Base-by-base conservation (phyloP, 2,113 vertebrate genomes). In the Macquaria australasica region DNA sequence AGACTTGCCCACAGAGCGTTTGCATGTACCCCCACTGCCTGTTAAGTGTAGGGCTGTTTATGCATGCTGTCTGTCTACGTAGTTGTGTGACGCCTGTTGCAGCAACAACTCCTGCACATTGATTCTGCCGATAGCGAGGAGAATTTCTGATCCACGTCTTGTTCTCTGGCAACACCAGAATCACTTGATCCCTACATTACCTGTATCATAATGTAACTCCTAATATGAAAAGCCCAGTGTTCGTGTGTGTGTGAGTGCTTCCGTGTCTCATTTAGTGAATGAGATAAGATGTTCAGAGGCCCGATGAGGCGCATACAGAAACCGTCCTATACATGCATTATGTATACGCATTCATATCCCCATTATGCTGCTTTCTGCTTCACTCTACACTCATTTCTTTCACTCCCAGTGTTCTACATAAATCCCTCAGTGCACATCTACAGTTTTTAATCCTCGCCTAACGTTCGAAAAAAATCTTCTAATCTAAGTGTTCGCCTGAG, bases 11-110 rank as follows among this genome's bases (percentile, higher is more conserved):
- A 50, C 70, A 58, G 69, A 62, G 68, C 39, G 64, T 1, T 25
- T 71, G 37, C 58, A 50, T 82, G 75, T 14, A 55, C n/a, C 34
- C 21, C 43, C 31, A 3, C 56, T 60, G 60, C 62, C 45, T 83
- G 18, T 68, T 45, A 73, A 77, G 41, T 51, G 39, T 4, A 31
- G 20, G 58, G 18, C 72, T 83, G 82, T 80, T 84, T 85, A 68
- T 76, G 67, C 55, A 79, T 11, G 41, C 80, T 79, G 75, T 70
- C 55, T 55, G 55, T 51, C 41, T 63, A 3, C 81, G 82, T 48
- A n/a, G 28, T 8, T 41, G 51, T 25, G 41, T 18, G 25, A 60
- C 63, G 20, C 8, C 66, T 77, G 67, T 53, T 59, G 76, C 12
- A 28, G 3, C 53, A 68, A n/a, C 56, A 73, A 39, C 60, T 60